phyloP scores from a whole-genome alignment of 2,888 invertebrate genomes.

The Mesorhabditis spiculigera region DNA sequence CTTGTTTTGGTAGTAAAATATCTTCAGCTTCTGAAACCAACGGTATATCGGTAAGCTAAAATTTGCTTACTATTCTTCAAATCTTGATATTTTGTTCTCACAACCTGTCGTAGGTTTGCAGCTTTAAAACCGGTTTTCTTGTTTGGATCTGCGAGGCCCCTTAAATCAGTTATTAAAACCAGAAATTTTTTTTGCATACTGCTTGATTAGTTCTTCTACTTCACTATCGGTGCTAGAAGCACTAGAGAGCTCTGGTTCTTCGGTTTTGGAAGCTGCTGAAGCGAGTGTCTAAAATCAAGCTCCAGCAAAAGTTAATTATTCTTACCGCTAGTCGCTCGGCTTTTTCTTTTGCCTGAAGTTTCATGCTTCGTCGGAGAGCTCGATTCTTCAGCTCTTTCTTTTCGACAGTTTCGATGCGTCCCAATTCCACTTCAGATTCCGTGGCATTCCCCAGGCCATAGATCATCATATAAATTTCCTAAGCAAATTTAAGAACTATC shows the following conservation, averaged over 20 bases:
- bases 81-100: conserved; percentile 3
- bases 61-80: background rate
- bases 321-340: background rate
- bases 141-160: background rate
- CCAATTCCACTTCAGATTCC: background rate
- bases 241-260: background rate
- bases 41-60: too few species aligned
- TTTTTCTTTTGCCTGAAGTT: background rate
- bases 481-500: background rate
- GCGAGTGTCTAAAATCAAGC: background rate
- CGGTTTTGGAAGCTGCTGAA: too few species aligned
- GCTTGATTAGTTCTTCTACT: background rate
- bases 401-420: background rate
- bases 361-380: conserved; percentile 4
- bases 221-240: background rate
- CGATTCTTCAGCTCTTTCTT: conserved; percentile 6
- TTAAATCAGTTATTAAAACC: background rate
- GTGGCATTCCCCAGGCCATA: conserved; percentile 3
- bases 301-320: background rate
- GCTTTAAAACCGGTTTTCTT: background rate
- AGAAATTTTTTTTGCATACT: background rate
- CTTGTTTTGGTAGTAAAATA: background rate
- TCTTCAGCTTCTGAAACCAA: background rate
- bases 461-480: conserved; percentile 5
- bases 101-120: background rate